These are phyloP conservation scores for Archivesica marissinica DNA, from an alignment of 1,140 invertebrate species.

Conservation along the genomic window DNA sequence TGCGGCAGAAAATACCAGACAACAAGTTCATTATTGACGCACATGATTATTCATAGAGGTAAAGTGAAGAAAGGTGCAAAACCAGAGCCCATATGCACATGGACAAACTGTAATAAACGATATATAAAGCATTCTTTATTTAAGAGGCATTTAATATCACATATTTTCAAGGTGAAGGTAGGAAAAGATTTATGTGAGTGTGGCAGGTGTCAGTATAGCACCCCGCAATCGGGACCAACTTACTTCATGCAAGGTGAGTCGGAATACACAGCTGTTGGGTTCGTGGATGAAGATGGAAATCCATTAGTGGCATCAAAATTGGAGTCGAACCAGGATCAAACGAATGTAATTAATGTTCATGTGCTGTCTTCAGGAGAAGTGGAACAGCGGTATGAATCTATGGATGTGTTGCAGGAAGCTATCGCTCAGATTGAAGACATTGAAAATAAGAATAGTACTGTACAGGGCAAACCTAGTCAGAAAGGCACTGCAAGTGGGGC, in stretches of 20 bases:
- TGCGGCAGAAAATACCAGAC: constrained; percentile 47
- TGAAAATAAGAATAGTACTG: constrained; percentile 24
- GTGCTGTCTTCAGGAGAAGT: not conserved
- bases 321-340: not conserved
- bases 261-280: constrained; percentile 8
- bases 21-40: constrained; percentile 50
- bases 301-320: constrained; percentile 4
- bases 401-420: constrained; percentile 55
- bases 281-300: constrained; percentile 31
- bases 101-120: constrained; percentile 42
- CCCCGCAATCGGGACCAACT: not conserved
- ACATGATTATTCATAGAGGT: constrained; percentile 45
- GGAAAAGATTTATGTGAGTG: constrained; percentile 56
- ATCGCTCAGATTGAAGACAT: constrained; percentile 57
- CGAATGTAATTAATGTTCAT: not conserved
- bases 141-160: constrained; percentile 46
- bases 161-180: constrained; percentile 51
- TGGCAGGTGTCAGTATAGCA: constrained; percentile 33
- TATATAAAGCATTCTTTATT: constrained; percentile 51
- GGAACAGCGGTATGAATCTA: constrained; percentile 24
- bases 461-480: not conserved
- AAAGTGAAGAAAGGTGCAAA: constrained; percentile 46
- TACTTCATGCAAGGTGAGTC: constrained; percentile 18
- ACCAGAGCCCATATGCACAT: constrained; percentile 40
- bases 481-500: not conserved